Conservation (phyloP, 1,140 invertebrate species). For the Eciton burchellii region DNA sequence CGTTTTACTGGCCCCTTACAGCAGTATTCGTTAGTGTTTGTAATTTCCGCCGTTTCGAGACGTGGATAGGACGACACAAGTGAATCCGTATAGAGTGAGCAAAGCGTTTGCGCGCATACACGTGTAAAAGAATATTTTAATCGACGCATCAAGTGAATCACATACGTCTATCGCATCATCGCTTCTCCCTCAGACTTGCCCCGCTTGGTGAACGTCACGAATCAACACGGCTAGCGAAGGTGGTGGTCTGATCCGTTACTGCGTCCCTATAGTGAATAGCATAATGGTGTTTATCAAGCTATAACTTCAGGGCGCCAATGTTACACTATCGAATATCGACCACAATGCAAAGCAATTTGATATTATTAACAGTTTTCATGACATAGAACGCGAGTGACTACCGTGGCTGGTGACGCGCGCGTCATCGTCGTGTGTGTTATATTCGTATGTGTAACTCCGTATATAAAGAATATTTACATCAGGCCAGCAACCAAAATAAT, state of each 20-base stretch:
- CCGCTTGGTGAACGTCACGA: too few relatives aligned
- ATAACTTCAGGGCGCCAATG: constrained; percentile 33
- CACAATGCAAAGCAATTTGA: background rate
- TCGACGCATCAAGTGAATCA: background rate
- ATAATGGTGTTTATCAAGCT: constrained; percentile 33
- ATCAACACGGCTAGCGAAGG: background rate
- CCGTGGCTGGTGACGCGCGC: background rate
- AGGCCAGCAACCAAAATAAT: background rate
- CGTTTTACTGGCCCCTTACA: constrained; percentile 47
- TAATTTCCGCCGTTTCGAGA: constrained; percentile 59
- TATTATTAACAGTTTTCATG: background rate
- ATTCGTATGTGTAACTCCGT: background rate
- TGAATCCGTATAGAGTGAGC: constrained; percentile 9
- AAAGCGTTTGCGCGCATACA: constrained; percentile 34
- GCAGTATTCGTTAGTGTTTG: constrained; percentile 68
- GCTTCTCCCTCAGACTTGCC: too few relatives aligned
- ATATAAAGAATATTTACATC: background rate
- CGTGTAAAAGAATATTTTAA: constrained; percentile 55
- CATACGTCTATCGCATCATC: too few relatives aligned
- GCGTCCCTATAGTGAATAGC: background rate
- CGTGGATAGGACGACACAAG: constrained; percentile 49
- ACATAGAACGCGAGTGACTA: background rate
- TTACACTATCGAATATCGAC: constrained; percentile 17
- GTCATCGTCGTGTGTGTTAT: background rate
- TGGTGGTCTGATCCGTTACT: background rate